phyloP scores from a whole-genome alignment of 2,888 invertebrate species.

The Morpho achilles region DNA sequence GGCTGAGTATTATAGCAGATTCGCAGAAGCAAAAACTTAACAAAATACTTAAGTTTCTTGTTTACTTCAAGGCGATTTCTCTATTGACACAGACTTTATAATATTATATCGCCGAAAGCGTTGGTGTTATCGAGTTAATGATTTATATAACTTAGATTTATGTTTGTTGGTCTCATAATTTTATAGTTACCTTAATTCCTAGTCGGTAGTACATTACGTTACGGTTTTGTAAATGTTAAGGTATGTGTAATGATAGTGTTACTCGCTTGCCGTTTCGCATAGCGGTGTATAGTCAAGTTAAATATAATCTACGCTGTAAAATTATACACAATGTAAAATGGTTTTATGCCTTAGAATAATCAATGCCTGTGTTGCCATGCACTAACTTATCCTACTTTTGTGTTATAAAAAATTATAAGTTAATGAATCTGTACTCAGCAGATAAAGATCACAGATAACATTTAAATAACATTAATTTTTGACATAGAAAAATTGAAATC shows the following conservation, averaged over 20 bases:
- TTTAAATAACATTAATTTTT: too few species aligned
- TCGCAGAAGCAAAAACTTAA: too few species aligned
- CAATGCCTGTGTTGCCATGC: constrained; percentile 1
- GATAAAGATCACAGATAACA: too few species aligned
- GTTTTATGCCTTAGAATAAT: not conserved
- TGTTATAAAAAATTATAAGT: not conserved
- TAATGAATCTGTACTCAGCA: too few species aligned
- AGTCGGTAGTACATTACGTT: constrained; percentile 53
- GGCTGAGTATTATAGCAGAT: too few species aligned
- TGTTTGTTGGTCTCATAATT: constrained; percentile 43
- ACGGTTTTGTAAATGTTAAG: constrained; percentile 61
- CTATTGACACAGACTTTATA: constrained; percentile 2
- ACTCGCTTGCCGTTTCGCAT: not conserved
- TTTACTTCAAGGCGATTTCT: not conserved
- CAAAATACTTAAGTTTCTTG: too few species aligned
- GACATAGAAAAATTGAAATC: too few species aligned
- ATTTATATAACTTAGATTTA: constrained; percentile 11
- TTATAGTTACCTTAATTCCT: constrained; percentile 61
- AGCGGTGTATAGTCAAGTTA: constrained; percentile 16
- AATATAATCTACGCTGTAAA: constrained; percentile 11
- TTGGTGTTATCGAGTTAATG: constrained; percentile 19
- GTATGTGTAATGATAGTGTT: constrained; percentile 23
- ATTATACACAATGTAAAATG: constrained; percentile 3
- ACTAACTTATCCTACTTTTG: not conserved
- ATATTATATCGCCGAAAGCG: constrained; percentile 8